These are phyloP conservation scores for Gandaritis pyraliata DNA, from an alignment of 2,888 invertebrate genomes.

Conservation along the genomic window DNA sequence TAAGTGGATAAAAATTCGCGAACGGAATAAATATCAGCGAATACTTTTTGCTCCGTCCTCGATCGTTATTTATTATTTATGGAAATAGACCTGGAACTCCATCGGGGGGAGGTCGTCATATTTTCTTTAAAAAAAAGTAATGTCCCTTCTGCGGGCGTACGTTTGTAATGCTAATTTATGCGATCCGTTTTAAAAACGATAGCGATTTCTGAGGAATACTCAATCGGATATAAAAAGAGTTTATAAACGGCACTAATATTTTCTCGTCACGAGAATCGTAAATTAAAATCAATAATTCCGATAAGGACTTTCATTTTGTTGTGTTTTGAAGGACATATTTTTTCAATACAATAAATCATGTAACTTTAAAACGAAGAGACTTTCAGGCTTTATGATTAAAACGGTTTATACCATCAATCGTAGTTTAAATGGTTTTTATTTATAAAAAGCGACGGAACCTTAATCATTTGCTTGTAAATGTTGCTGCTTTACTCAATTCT, in stretches of 20 bases:
- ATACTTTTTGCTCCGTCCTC: slow-evolving; percentile 75
- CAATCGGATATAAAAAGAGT: slow-evolving; percentile 64
- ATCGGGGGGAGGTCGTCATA: slow-evolving; percentile 78
- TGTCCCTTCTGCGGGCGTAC: slow-evolving; percentile 62
- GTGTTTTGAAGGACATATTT: slow-evolving; percentile 1
- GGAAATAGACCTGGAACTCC: slow-evolving; percentile 81
- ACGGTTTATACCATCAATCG: too few species aligned
- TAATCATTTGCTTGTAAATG: too few species aligned
- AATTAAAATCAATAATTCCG: slow-evolving; percentile 49
- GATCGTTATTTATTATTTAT: slow-evolving; percentile 83
- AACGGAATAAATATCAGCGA: slow-evolving; percentile 76
- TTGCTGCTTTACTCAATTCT: too few species aligned
- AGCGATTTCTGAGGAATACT: slow-evolving; percentile 78
- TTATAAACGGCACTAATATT: slow-evolving; percentile 65
- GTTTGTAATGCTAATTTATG: slow-evolving; percentile 83
- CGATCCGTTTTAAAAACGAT: slow-evolving; percentile 79
- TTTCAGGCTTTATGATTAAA: too few species aligned
- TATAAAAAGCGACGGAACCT: too few species aligned
- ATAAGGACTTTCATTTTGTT: slow-evolving; percentile 23
- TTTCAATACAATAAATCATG: not conserved
- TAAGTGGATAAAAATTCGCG: slow-evolving; percentile 78
- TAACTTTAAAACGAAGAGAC: too few species aligned
- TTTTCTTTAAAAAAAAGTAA: slow-evolving; percentile 81
- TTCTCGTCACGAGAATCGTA: slow-evolving; percentile 66
- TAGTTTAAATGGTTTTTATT: too few species aligned